Evolutionary conservation across 2,113 vertebrate species (phyloP).

Genomic region (Stictonetta naevosa): DNA sequence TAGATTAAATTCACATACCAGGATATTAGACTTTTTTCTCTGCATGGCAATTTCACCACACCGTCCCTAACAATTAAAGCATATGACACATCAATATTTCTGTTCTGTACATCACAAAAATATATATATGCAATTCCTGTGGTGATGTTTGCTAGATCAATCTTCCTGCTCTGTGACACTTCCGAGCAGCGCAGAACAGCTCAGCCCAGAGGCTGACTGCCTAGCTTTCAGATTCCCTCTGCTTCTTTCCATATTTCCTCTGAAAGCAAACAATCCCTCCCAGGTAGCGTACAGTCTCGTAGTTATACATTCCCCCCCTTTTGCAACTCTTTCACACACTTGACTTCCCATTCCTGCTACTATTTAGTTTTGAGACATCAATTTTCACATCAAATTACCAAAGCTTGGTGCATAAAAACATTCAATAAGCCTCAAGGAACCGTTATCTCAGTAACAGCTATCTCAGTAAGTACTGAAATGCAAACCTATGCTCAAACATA

Average conservation of each 20-base stretch:
- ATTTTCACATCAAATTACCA: slow-evolving; percentile 43
- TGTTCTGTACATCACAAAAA: neutral
- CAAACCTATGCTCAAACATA: neutral
- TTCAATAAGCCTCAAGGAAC: neutral
- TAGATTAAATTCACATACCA: neutral
- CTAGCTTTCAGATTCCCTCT: neutral
- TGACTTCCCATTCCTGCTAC: neutral
- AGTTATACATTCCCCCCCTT: neutral
- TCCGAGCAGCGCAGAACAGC: neutral
- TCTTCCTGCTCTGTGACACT: neutral
- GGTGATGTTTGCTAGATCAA: neutral
- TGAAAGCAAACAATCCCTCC: neutral
- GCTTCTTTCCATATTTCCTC: neutral
- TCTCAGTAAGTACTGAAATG: neutral
- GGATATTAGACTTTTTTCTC: neutral
- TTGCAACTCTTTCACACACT: neutral
- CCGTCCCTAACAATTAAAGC: neutral
- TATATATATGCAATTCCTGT: neutral
- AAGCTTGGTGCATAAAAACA: slow-evolving; percentile 10
- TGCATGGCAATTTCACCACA: neutral
- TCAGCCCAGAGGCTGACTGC: neutral
- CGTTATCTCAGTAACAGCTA: neutral
- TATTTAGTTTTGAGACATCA: slow-evolving; percentile 30
- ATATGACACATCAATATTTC: neutral
- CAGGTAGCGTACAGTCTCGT: neutral